These are phyloP conservation scores for Strix occidentalis DNA, from an alignment of 2,797 vertebrate species.

Conservation along the genomic window DNA sequence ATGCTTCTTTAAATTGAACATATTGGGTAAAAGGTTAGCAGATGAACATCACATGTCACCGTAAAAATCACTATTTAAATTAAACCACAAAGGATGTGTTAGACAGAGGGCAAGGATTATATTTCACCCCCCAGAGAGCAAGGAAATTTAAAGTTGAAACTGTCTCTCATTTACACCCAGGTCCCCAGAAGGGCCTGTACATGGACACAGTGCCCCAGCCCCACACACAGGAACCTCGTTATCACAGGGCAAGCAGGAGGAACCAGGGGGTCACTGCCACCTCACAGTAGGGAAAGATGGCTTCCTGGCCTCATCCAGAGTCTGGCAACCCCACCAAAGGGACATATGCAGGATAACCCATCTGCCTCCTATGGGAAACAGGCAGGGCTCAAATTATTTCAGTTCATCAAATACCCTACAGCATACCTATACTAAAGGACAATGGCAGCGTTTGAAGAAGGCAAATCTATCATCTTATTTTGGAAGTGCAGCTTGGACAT, in stretches of 20 bases:
- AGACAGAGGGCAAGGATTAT: slow-evolving; percentile 7
- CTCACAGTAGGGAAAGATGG: accelerated
- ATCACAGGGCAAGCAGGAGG: accelerated
- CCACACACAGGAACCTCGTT: accelerated
- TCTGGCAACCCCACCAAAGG: background rate
- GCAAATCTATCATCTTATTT: background rate
- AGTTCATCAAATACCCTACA: background rate
- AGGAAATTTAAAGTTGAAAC: slow-evolving; percentile 24
- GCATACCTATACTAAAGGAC: background rate
- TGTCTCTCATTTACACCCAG: background rate
- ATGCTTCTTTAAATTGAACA: slow-evolving; percentile 46
- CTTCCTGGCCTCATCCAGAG: background rate
- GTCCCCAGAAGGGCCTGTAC: accelerated
- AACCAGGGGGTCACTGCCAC: background rate
- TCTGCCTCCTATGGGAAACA: background rate
- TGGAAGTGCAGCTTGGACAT: background rate
- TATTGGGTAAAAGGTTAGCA: slow-evolving; percentile 69
- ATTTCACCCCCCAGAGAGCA: slow-evolving; percentile 39
- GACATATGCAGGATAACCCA: background rate
- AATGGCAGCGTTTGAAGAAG: background rate
- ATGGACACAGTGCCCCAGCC: background rate
- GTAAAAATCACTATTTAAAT: slow-evolving; percentile 69
- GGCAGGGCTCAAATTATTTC: background rate
- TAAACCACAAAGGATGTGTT: slow-evolving; percentile 51
- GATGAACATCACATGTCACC: slow-evolving; percentile 43